Evolutionary conservation across 2,888 invertebrate genomes (phyloP).

Genomic region (Panzeria rudis): DNA sequence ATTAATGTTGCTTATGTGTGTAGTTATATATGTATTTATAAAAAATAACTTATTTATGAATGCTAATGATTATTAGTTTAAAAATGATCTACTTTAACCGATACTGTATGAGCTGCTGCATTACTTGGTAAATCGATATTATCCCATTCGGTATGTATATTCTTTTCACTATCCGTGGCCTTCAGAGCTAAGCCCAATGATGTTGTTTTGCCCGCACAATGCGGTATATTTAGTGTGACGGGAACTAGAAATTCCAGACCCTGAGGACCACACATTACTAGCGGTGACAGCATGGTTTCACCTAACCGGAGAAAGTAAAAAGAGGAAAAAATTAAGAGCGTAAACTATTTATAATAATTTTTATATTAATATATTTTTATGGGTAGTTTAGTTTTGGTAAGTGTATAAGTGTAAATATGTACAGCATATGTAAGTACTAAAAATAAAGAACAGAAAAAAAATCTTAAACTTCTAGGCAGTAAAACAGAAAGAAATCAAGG

Average conservation of each 20-base stretch:
- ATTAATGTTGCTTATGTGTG: conserved; percentile 7
- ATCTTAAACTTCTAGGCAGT: background rate
- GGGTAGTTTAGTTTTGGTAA: conserved; percentile 4
- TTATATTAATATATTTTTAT: background rate
- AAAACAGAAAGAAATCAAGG: background rate
- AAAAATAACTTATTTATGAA: conserved; percentile 11
- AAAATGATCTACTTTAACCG: conserved; percentile 96
- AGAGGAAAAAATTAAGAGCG: conserved; percentile 22
- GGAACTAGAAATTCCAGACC: conserved; percentile 94
- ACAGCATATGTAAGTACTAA: background rate
- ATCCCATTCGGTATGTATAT: conserved; percentile 93
- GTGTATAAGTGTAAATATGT: conserved; percentile 45
- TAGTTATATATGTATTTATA: conserved; percentile 5
- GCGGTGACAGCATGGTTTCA: conserved; percentile 96
- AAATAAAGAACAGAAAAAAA: background rate
- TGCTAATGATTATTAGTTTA: conserved; percentile 81
- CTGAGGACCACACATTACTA: conserved; percentile 98
- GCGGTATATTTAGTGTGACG: conserved; percentile 95
- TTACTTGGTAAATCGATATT: conserved; percentile 93
- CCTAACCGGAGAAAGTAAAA: conserved; percentile 85
- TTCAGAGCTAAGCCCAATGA: conserved; percentile 91
- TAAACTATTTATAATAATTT: background rate
- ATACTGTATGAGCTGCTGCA: conserved; percentile 93
- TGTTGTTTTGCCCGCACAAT: conserved; percentile 91
- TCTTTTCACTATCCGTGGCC: conserved; percentile 92